phyloP scores from a whole-genome alignment of 2,888 invertebrate species.

The Hetaerina titia region DNA sequence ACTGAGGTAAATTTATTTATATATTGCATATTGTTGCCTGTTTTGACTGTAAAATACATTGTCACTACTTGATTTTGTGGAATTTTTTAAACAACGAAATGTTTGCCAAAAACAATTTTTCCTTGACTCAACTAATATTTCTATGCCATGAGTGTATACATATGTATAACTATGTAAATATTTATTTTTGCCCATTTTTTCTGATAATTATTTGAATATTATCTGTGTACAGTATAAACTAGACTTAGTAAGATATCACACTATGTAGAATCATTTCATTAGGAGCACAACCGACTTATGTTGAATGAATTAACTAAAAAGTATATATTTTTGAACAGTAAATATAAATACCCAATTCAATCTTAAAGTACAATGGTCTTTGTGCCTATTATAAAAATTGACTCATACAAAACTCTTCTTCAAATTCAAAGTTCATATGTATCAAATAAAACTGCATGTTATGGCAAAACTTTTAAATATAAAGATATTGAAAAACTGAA shows the following conservation, averaged over 20 bases:
- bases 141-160: neutral
- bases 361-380: neutral
- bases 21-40: neutral
- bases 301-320: neutral
- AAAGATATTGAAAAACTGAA: neutral
- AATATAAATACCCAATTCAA: neutral
- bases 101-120: neutral
- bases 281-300: neutral
- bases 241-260: neutral
- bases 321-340: neutral
- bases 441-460: neutral
- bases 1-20: neutral
- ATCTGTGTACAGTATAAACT: neutral
- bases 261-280: neutral
- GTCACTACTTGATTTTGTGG: neutral
- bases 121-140: neutral
- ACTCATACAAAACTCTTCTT: neutral
- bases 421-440: neutral
- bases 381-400: neutral
- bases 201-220: neutral
- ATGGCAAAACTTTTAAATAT: neutral
- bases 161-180: conserved; percentile 54
- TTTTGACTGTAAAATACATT: neutral
- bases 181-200: neutral
- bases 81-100: neutral